Evolutionary conservation across 2,113 vertebrate species (phyloP).

Genomic region (Ciconia maguari): DNA sequence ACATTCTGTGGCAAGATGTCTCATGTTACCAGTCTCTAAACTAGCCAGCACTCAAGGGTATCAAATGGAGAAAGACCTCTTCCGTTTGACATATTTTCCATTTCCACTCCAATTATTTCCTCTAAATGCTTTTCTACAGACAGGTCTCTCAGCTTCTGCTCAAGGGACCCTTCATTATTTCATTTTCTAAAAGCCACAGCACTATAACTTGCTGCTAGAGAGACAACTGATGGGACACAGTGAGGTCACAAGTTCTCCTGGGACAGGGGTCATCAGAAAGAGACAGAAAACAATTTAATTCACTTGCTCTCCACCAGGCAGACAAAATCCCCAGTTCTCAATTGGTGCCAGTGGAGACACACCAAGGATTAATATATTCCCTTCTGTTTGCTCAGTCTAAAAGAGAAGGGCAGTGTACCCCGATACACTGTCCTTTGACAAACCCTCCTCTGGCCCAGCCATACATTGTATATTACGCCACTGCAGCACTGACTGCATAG

Average conservation of each 20-base stretch:
- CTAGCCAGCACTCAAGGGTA: neutral
- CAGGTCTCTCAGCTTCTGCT: neutral
- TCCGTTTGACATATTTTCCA: neutral
- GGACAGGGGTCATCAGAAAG: neutral
- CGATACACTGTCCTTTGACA: neutral
- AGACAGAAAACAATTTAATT: neutral
- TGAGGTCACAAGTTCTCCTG: neutral
- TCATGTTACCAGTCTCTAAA: constrained; percentile 14
- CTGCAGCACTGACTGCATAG: constrained; percentile 7
- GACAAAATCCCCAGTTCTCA: neutral
- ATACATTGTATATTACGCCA: neutral
- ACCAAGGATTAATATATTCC: neutral
- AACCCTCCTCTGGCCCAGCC: neutral
- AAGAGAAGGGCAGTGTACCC: neutral
- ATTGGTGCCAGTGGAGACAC: neutral
- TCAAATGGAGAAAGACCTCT: constrained; percentile 29
- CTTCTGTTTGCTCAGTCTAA: neutral
- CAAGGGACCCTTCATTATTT: constrained; percentile 12
- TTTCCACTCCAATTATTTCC: constrained; percentile 38
- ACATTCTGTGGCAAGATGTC: neutral
- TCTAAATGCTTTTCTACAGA: constrained; percentile 17
- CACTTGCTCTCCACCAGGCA: neutral
- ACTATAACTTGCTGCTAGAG: neutral
- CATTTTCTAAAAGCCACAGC: constrained; percentile 11
- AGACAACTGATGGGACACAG: neutral